Evolutionary conservation across 2,888 invertebrate species (phyloP), one percentile per base, ranked within the genome.

Genomic region (Cartodere bifasciata): DNA sequence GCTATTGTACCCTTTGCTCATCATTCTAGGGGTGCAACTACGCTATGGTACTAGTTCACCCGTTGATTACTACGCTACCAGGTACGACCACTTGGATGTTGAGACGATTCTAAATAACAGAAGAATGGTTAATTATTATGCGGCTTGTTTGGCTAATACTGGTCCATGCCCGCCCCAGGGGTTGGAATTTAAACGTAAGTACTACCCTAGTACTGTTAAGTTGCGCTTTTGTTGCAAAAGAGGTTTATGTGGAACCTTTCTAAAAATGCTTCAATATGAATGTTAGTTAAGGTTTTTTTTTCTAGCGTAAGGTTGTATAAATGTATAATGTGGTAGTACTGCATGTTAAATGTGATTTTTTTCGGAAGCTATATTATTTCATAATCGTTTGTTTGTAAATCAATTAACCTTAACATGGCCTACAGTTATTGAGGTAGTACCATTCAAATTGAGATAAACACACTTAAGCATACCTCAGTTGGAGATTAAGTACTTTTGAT

Each of bases 151-250:
- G 29, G 62, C 79, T 35, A 70, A 67, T 40, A 63, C 67, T 39
- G 74, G 73, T 43, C 70, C 77, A 28, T 81, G 80, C 53, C 70
- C 79, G 21, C 76, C 79, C 2, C 79, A 80, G 60, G 80, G 78
- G 40, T 68, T 70, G 45, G 75, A 73, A 36, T 59, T 80, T 32
- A 79, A 73, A 67, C 65, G 81, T 81, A 58, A 77, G 79, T 76
- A 28, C 13, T 32, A n/a, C n/a, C n/a, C n/a, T n/a, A n/a, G n/a
- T n/a, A n/a, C n/a, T n/a, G n/a, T n/a, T n/a, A n/a, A n/a, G n/a
- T n/a, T n/a, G n/a, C n/a, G n/a, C n/a, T n/a, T n/a, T n/a, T n/a
- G n/a, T n/a, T n/a, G n/a, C n/a, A n/a, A n/a, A n/a, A n/a, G n/a
- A n/a, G n/a, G n/a, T n/a, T n/a, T n/a, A n/a, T n/a, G n/a, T n/a